Evolutionary conservation across 30 jellyfish, hydroid and myxozoan species (phyloP), one percentile per base, ranked within the genome.

Genomic region (Hydra vulgaris): DNA sequence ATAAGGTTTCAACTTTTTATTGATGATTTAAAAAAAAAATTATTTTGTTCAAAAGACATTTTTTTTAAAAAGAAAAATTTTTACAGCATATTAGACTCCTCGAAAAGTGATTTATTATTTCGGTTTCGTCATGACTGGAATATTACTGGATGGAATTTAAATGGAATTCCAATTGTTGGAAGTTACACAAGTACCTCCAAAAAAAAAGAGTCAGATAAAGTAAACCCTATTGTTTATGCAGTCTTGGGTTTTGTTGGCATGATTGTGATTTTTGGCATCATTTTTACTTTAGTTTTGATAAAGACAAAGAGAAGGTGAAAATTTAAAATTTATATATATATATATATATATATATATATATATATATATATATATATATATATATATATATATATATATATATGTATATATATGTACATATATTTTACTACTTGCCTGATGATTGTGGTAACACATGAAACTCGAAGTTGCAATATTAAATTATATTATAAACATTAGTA

Each of bases 181-280:
- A 27, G 18, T n/a, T 23, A 8, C 19, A 20, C 22, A 12, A 23
- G n/a, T 20, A 18, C 66, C 18, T 82, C 23, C 1, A 80, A 69
- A 8, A 25, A 67, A 25, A 82, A 69, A 66, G 71, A 69, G 21
- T 67, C 23, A 0, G 70, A 66, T 20, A 80, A 80, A 23, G 19
- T 52, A 22, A 56, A 56, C 61, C 87, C 87, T 67, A 80, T 80
- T 15, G 66, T 80, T 21, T 80, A 80, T 52, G 87, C 87, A 8
- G 87, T 66, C 24, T 52, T 80, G 83, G 87, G 87, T 27, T 80
- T 80, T 19, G 69, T 84, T 12, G 87, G 84, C 16, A 21, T 80
- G 83, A 70, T 80, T 70, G 83, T 72, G 8, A 71, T 80, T 21
- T 80, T 80, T 53, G 87, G 83, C 20, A 70, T 80, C 27, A 70